Percentiles rank a stretch among this genome's conserved stretches.
Evolutionary conservation across 2,888 invertebrate genomes (phyloP).

Genomic region (Nymphalis polychloros): DNA sequence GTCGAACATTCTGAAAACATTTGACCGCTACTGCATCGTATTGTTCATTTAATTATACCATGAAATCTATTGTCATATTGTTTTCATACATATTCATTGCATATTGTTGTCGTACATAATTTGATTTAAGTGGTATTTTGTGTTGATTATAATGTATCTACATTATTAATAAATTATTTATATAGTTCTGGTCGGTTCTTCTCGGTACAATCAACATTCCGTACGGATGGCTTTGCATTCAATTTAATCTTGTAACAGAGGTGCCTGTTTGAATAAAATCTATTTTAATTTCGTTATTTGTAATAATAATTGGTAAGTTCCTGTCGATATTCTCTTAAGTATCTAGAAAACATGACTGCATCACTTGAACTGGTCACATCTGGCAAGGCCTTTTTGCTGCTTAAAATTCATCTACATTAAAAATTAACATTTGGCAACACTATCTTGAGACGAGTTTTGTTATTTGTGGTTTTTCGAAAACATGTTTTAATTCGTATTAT

Average conservation of each 20-base stretch:
- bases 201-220: background rate
- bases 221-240: too few species aligned
- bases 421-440: background rate
- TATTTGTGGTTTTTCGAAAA: too few species aligned
- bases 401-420: background rate
- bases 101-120: constrained; percentile 1
- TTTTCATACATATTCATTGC: constrained; percentile 8
- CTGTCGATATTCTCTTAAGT: background rate
- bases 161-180: background rate
- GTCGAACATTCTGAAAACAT: constrained; percentile 19
- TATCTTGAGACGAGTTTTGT: background rate
- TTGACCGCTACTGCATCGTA: constrained; percentile 10
- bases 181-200: too few species aligned
- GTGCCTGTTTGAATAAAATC: too few species aligned
- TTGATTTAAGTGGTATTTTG: background rate
- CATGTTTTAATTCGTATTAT: too few species aligned
- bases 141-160: background rate
- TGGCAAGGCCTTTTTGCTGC: background rate
- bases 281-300: background rate
- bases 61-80: constrained; percentile 9
- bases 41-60: constrained; percentile 8
- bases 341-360: background rate
- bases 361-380: constrained; percentile 2
- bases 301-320: background rate
- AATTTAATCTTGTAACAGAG: too few species aligned